A percentile compares a stretch with the other conserved stretches of the same genome.
Evolutionary conservation across 64 coral and sea anemone species (phyloP).

Genomic region (Montipora cactus): DNA sequence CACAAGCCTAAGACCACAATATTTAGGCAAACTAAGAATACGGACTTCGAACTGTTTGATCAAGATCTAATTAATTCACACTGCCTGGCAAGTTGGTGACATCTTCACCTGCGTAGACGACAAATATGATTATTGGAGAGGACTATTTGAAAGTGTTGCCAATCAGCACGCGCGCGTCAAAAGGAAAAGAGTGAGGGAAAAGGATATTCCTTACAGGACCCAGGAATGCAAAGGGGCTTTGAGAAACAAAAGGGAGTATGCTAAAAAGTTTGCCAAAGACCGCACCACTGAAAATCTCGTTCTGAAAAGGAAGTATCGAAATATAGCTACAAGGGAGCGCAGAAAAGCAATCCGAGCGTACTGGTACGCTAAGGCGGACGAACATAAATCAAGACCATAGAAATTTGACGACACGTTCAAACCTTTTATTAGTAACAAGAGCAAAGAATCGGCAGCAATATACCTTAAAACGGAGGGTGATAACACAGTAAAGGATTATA

Average conservation of each 20-base stretch:
- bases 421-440: conserved; percentile 43
- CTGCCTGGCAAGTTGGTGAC: conserved; percentile 17
- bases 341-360: neutral
- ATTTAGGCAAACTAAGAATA: conserved; percentile 41
- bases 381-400: conserved; percentile 11
- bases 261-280: neutral
- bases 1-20: too few relatives aligned
- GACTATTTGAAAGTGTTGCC: conserved; percentile 20
- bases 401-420: conserved; percentile 45
- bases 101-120: conserved; percentile 42
- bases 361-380: conserved; percentile 19
- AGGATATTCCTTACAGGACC: conserved; percentile 39
- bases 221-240: conserved; percentile 30
- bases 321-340: neutral
- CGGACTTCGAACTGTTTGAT: conserved; percentile 30
- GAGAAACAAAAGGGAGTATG: conserved; percentile 3
- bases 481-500: conserved; percentile 13
- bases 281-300: neutral
- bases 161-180: too few relatives aligned
- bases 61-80: conserved; percentile 25
- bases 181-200: conserved; percentile 20
- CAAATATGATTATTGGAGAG: conserved; percentile 56
- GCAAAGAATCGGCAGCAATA: conserved; percentile 31
- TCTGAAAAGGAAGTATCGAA: neutral
- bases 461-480: conserved; percentile 17